Base-by-base conservation (phyloP, 1,140 invertebrate species). In the Papilio polyxenes region DNA sequence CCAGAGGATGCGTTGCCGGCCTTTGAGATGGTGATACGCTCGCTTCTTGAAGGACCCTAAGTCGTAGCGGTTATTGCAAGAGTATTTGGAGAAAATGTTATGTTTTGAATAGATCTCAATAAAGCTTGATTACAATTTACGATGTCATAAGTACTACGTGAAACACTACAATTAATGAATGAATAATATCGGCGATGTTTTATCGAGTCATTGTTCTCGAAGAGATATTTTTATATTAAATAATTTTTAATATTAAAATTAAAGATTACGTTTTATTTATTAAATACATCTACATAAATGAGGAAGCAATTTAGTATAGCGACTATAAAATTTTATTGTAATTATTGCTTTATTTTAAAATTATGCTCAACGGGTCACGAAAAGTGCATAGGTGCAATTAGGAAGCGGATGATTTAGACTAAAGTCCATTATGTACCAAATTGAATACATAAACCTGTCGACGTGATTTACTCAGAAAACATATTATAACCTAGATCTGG, bases 341-440 rank as follows among this genome's bases (percentile, higher is more conserved):
- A 79, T 37, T 37, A 62, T 1, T 59, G 37, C 65, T 79, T 79
- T 79, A 79, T 79, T 40, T 79, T 40, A 79, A 79, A 79, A 79
- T 79, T 48, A 62, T 31, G 62, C 77, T 9, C 65, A 37, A 7
- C 77, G 56, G 77, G 77, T 79, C 77, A 79, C 77, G 77, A 79
- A 79, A 79, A 79, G 53, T 79, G 77, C 77, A 79, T 13, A 79
- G 17, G 11, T 79, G 77, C 77, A 79, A 79, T 79, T 79, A 79
- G 56, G 77, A 79, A 79, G 77, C 53, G 31, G 31, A 62, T 20
- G 37, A 56, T 44, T 79, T 62, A 62, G 77, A 79, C 31, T 23
- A 20, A 15, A 37, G 53, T 59, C 53, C 56, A 79, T 79, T 79
- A 65, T 79, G 77, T 62, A 59, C 23, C 13, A 79, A 79, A 79